phyloP scores from a whole-genome alignment of 1,140 invertebrate genomes.

The Asobara japonica region DNA sequence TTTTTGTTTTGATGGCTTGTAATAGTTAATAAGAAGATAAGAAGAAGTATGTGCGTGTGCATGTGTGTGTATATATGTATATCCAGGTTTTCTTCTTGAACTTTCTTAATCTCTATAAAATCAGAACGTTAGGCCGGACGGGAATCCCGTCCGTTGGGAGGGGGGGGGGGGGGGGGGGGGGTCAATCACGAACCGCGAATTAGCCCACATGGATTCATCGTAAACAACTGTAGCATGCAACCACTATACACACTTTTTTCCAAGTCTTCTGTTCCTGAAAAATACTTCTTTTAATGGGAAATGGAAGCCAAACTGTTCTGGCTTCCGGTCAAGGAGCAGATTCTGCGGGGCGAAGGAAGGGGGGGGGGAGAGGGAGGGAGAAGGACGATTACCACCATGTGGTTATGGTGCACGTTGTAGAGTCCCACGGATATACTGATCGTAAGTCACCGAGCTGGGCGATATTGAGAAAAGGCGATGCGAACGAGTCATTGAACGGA shows the following conservation, averaged over 20 bases:
- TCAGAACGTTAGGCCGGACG: too few species aligned
- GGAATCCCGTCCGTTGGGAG: too few species aligned
- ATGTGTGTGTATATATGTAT: too few species aligned
- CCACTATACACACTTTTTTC: neutral
- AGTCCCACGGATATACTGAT: conserved; percentile 17
- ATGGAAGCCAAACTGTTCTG: conserved; percentile 15
- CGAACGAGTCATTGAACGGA: neutral
- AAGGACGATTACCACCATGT: neutral
- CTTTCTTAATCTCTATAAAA: too few species aligned
- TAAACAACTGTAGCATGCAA: neutral
- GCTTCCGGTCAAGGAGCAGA: conserved; percentile 2
- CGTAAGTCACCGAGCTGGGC: conserved; percentile 15
- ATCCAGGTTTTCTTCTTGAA: too few species aligned
- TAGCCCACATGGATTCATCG: neutral
- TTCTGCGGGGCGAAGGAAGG: neutral
- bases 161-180: too few species aligned
- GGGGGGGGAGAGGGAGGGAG: neutral
- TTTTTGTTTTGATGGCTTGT: too few species aligned
- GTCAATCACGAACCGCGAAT: too few species aligned
- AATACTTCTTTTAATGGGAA: neutral
- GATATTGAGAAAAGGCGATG: conserved; percentile 13
- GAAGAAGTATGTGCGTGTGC: too few species aligned
- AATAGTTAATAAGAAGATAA: too few species aligned
- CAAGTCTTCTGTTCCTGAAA: neutral
- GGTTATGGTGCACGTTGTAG: neutral